phyloP scores from a whole-genome alignment of 92 coral and sea anemone species.

The Bergia sp. region DNA sequence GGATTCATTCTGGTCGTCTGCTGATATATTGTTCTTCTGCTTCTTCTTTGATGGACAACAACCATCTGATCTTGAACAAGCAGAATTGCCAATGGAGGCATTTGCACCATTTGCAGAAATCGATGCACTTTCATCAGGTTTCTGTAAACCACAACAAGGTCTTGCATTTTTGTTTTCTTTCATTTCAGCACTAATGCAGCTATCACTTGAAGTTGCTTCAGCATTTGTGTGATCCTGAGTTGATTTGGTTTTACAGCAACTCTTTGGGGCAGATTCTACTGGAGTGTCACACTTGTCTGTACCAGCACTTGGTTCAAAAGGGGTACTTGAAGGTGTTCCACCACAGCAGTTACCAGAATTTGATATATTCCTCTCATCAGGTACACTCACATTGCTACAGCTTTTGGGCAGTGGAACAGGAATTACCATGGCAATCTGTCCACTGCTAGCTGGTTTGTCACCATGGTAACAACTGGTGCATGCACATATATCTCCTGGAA shows the following conservation, averaged over 20 bases:
- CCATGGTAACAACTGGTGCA: conserved; percentile 74
- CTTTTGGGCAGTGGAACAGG: not conserved
- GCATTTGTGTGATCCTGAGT: not conserved
- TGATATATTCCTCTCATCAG: not conserved
- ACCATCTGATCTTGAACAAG: not conserved
- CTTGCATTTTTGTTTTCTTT: not conserved
- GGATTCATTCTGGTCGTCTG: not conserved
- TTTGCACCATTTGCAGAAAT: not conserved
- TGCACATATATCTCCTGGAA: conserved; percentile 63
- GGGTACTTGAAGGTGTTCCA: not conserved
- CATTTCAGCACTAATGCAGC: not conserved
- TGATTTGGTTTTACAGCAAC: not conserved
- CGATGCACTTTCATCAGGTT: not conserved
- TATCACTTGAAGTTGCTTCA: not conserved
- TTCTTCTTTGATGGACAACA: not conserved
- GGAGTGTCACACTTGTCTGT: not conserved
- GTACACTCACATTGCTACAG: not conserved
- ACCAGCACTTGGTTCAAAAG: not conserved
- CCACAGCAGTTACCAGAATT: conserved; percentile 9
- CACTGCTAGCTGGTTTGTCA: conserved; percentile 17
- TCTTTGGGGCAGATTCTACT: not conserved
- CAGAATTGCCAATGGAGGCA: not conserved
- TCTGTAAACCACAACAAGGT: not conserved
- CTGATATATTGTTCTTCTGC: no score
- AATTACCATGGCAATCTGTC: not conserved